Conservation (phyloP, 2,888 invertebrate species). For the Harmothoe impar region DNA sequence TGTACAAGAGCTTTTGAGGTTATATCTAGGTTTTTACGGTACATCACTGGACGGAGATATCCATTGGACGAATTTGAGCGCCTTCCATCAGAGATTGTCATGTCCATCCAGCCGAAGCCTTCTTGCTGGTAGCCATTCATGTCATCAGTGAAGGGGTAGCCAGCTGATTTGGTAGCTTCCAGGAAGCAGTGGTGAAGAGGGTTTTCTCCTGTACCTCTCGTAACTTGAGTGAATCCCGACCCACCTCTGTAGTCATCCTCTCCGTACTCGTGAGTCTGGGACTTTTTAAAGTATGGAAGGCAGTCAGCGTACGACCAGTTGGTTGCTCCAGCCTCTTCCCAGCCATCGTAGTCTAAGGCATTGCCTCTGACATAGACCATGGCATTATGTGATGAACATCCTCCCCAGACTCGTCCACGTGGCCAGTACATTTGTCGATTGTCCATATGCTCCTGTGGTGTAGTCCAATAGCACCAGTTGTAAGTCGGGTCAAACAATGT, state of each 20-base stretch:
- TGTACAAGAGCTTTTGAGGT: slow-evolving; percentile 87
- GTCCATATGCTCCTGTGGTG: slow-evolving; percentile 83
- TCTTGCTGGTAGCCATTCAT: slow-evolving; percentile 85
- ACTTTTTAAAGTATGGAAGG: slow-evolving; percentile 88
- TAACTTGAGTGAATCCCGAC: slow-evolving; percentile 83
- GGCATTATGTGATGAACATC: slow-evolving; percentile 92
- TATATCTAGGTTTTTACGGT: slow-evolving; percentile 87
- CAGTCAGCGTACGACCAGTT: slow-evolving; percentile 90
- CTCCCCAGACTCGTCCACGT: slow-evolving; percentile 89
- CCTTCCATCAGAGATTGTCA: slow-evolving; percentile 86
- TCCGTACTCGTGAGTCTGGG: slow-evolving; percentile 84
- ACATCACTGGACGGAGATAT: slow-evolving; percentile 88
- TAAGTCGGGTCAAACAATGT: slow-evolving; percentile 83
- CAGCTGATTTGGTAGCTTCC: slow-evolving; percentile 83
- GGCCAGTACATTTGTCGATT: slow-evolving; percentile 85
- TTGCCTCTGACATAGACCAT: slow-evolving; percentile 90
- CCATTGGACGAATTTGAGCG: slow-evolving; percentile 89
- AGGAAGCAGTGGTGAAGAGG: slow-evolving; percentile 84
- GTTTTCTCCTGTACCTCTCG: slow-evolving; percentile 81
- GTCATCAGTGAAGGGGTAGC: slow-evolving; percentile 84
- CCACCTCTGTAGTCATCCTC: slow-evolving; percentile 84
- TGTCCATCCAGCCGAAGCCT: slow-evolving; percentile 85
- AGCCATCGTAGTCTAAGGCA: slow-evolving; percentile 89
- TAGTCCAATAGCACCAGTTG: slow-evolving; percentile 85
- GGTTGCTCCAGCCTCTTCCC: slow-evolving; percentile 92